Percentiles rank a stretch among this genome's conserved stretches.
These are phyloP conservation scores for Nycticryphes semicollaris DNA, from an alignment of 2,113 vertebrate genomes.

Conservation along the genomic window DNA sequence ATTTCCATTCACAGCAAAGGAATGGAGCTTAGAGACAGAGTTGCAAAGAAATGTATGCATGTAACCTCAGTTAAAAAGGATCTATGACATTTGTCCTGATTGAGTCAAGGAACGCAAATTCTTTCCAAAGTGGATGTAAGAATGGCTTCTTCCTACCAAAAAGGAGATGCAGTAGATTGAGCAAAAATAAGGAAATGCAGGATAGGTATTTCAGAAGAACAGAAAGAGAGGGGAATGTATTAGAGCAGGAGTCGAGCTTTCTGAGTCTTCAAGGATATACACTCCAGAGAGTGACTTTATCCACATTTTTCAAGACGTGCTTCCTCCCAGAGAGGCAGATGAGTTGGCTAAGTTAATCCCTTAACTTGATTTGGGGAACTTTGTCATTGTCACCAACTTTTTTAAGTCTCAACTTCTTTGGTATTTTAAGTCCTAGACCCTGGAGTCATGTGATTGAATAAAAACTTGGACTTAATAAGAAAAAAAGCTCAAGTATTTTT, in stretches of 20 bases:
- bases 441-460: not conserved
- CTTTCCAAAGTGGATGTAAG: not conserved
- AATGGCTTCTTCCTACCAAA: not conserved
- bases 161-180: not conserved
- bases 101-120: not conserved
- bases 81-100: not conserved
- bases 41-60: not conserved
- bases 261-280: not conserved
- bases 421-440: not conserved
- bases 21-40: not conserved
- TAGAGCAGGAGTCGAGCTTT: not conserved
- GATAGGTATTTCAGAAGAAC: not conserved
- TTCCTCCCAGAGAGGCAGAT: not conserved
- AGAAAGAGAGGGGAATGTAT: not conserved
- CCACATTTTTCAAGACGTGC: not conserved
- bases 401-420: not conserved
- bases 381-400: not conserved
- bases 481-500: not conserved
- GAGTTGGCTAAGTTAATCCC: not conserved
- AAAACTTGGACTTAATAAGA: not conserved
- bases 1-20: not conserved
- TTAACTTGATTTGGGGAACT: not conserved
- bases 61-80: not conserved
- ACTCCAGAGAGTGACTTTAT: fast-evolving
- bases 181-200: not conserved